Base-by-base conservation (phyloP, 2,797 vertebrate species). In the Epinephelus malabaricus region DNA sequence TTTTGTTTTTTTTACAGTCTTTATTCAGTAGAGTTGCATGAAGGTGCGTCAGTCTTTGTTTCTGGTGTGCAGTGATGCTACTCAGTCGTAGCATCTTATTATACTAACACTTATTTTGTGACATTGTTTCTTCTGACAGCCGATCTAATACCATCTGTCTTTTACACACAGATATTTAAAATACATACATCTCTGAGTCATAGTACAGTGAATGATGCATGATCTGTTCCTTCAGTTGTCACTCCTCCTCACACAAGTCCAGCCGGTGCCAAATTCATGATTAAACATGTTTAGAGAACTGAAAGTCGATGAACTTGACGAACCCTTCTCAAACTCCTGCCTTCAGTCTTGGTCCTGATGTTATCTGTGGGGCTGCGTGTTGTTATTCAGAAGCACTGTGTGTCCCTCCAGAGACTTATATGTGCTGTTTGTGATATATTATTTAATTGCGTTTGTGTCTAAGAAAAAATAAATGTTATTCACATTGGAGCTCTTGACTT, bases 401-500 rank as follows among this genome's bases (percentile, higher is more conserved):
- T 76, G 51, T 68, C 30, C 27, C 66, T 73, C 45, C 47, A 34
- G 50, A 63, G 47, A 80, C 58, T 54, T 69, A 2, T 69, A 50
- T 74, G 74, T 87, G 78, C 27, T 70, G 73, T 88, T 81, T 86
- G 84, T 90, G 70, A 83, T 76, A 60, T 73, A 76, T 88, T 73
- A 76, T 90, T 87, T 83, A 61, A 80, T 54, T 45, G 38, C 15
- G 71, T 78, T 56, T 90, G 85, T 91, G 83, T 89, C 64, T 9
- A 40, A 73, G 27, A 84, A 81, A 5, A 68, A 92, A 86, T 87
- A 92, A 89, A 92, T 60, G 60, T 75, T 70, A 71, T 82, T 66
- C 45, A 75, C 10, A 59, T 25, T 70, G 45, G 21, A 50, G 27
- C 69, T 13, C 4, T 79, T 65, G 72, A 4, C 1, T 82, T 25